A percentile compares a stretch with the other conserved stretches of the same genome.
These are phyloP conservation scores for Erannis defoliaria DNA, from an alignment of 2,888 invertebrate species.

Conservation along the genomic window DNA sequence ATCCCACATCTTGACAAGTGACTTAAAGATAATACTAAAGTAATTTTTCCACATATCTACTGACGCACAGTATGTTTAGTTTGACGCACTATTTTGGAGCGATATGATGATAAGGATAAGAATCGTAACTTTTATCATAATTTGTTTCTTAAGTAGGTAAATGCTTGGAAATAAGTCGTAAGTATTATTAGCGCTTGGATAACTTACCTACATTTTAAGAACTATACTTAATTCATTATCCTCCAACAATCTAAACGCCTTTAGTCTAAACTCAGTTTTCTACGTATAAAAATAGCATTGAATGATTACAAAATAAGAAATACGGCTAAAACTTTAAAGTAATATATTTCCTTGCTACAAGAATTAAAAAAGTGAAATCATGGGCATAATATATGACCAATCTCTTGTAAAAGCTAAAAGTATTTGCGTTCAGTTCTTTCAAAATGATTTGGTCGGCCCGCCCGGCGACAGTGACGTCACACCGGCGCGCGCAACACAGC, in stretches of 20 bases:
- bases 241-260: not conserved
- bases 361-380: not conserved
- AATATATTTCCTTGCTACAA: too few relatives aligned
- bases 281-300: too few relatives aligned
- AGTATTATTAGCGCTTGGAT: not conserved
- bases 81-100: conserved; percentile 68
- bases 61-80: conserved; percentile 63
- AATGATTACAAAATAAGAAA: too few relatives aligned
- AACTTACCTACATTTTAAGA: not conserved
- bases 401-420: conserved; percentile 14
- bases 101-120: conserved; percentile 63
- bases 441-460: conserved; percentile 68
- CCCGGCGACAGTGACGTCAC: conserved; percentile 80
- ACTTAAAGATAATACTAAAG: conserved; percentile 54
- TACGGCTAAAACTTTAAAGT: too few relatives aligned
- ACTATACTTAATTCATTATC: not conserved
- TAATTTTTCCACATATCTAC: conserved; percentile 46
- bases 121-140: conserved; percentile 51
- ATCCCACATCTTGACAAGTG: conserved; percentile 45
- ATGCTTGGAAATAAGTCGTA: conserved; percentile 26
- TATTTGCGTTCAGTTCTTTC: conserved; percentile 57
- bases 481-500: conserved; percentile 76
- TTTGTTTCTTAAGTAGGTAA: conserved; percentile 46
- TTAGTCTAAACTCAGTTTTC: too few relatives aligned
- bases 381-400: not conserved